phyloP scores from a whole-genome alignment of 2,888 invertebrate genomes.

The Lycaena phlaeas region DNA sequence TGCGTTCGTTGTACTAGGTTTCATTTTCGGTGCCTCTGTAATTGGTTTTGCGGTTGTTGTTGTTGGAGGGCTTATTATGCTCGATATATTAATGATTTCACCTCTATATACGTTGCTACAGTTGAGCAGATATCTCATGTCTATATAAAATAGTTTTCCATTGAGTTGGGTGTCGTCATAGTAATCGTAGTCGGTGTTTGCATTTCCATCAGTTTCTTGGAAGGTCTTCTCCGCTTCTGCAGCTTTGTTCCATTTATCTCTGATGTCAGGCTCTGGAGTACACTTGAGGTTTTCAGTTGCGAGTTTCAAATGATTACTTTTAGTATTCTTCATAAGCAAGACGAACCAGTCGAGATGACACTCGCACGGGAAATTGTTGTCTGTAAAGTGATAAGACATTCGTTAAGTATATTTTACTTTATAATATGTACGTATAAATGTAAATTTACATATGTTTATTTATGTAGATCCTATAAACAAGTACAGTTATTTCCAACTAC shows the following conservation, averaged over 20 bases:
- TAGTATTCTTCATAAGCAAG: slow-evolving; percentile 45
- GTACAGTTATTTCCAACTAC: no score
- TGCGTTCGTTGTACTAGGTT: slow-evolving; percentile 9
- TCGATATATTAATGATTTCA: slow-evolving; percentile 12
- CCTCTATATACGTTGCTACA: slow-evolving; percentile 26
- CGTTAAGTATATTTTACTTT: neutral
- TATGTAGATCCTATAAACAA: no score
- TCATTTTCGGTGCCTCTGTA: slow-evolving; percentile 18
- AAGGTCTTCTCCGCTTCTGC: slow-evolving; percentile 31
- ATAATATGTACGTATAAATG: neutral
- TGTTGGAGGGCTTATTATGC: slow-evolving; percentile 12
- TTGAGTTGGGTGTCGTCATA: slow-evolving; percentile 56
- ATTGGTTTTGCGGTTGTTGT: slow-evolving; percentile 10
- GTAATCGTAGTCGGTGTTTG: slow-evolving; percentile 47
- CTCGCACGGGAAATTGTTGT: slow-evolving; percentile 51
- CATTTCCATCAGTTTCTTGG: slow-evolving; percentile 31
- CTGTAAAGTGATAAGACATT: slow-evolving; percentile 32
- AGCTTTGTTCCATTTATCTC: slow-evolving; percentile 39
- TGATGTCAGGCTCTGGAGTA: slow-evolving; percentile 35
- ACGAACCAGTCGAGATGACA: slow-evolving; percentile 56
- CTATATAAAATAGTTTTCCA: slow-evolving; percentile 56
- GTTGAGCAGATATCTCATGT: slow-evolving; percentile 47
- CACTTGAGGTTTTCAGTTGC: slow-evolving; percentile 56
- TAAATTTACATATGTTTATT: no score
- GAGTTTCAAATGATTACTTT: slow-evolving; percentile 37